phyloP scores from a whole-genome alignment of 2,797 vertebrate species.

The Macropus fuliginosus region DNA sequence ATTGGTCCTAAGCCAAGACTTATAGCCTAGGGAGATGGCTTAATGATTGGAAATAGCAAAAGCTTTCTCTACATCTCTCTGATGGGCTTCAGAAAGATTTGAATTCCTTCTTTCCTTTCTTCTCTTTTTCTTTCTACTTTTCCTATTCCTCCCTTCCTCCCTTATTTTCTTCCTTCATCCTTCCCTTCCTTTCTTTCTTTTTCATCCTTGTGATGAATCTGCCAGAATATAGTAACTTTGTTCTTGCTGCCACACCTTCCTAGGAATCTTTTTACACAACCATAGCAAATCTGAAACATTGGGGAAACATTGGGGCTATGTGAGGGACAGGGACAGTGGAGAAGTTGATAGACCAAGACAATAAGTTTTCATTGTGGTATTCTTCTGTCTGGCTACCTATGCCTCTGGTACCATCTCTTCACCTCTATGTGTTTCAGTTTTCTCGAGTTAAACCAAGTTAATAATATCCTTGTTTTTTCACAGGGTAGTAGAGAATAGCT shows the following conservation, averaged over 20 bases:
- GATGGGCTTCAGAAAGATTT: conserved; percentile 7
- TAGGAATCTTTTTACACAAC: conserved; percentile 36
- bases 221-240: background rate
- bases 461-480: background rate
- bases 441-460: conserved; percentile 25
- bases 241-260: background rate
- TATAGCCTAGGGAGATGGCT: background rate
- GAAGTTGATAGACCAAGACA: background rate
- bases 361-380: conserved; percentile 28
- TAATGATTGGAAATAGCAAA: background rate
- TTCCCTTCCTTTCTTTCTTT: background rate
- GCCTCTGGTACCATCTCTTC: background rate
- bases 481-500: conserved; percentile 46
- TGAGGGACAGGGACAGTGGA: background rate
- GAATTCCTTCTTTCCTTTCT: background rate
- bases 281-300: conserved; percentile 28
- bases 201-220: background rate
- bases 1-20: background rate
- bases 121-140: background rate
- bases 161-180: background rate
- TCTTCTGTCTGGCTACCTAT: background rate
- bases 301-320: background rate
- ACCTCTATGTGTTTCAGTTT: conserved; percentile 40
- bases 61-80: background rate
- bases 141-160: background rate